Conservation (phyloP, 2,797 vertebrate genomes). For the Meda fulgida region DNA sequence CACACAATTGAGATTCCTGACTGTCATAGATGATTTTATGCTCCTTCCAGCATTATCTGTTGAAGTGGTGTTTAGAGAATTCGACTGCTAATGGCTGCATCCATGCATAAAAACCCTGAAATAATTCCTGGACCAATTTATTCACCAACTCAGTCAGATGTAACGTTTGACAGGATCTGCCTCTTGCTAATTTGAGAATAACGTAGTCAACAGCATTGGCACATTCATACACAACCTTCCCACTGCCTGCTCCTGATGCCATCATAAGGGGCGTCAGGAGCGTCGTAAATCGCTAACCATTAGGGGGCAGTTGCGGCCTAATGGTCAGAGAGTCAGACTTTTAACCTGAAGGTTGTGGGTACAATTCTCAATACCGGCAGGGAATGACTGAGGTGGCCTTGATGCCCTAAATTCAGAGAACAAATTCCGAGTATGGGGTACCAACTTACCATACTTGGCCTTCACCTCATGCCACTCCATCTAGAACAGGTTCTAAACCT, state of each 20-base stretch:
- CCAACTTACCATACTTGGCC: neutral
- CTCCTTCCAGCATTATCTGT: slow-evolving; percentile 71
- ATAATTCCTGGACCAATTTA: slow-evolving; percentile 55
- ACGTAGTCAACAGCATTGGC: neutral
- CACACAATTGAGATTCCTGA: slow-evolving; percentile 41
- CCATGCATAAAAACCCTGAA: slow-evolving; percentile 72
- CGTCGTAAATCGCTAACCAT: no score
- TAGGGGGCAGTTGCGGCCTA: no score
- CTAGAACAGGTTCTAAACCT: neutral
- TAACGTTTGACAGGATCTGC: slow-evolving; percentile 29
- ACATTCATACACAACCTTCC: slow-evolving; percentile 17
- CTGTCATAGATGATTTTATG: slow-evolving; percentile 73
- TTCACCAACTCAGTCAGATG: slow-evolving; percentile 36
- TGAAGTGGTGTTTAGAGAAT: slow-evolving; percentile 73
- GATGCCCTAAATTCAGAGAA: no score
- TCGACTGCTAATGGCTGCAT: slow-evolving; percentile 72
- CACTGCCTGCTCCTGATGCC: neutral
- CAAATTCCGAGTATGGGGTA: no score
- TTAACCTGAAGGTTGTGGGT: no score
- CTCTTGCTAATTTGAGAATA: slow-evolving; percentile 37
- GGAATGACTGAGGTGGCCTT: no score
- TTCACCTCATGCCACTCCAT: neutral
- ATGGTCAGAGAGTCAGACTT: no score
- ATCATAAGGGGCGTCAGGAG: neutral
- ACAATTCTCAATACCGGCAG: no score